These are phyloP conservation scores for Sycobia sp. DNA, from an alignment of 1,140 invertebrate species.

Conservation along the genomic window DNA sequence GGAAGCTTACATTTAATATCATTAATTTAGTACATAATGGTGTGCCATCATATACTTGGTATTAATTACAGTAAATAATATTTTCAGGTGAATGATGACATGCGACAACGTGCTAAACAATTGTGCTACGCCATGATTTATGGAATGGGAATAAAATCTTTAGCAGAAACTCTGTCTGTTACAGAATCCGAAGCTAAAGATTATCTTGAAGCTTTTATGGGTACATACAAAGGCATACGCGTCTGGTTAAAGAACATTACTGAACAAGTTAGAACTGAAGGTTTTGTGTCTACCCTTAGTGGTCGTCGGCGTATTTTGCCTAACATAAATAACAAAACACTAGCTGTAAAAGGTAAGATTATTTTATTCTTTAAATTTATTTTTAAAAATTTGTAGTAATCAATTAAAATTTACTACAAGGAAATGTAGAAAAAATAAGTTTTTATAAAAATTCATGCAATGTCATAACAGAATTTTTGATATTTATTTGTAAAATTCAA, in stretches of 20 bases:
- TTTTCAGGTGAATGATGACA: slow-evolving; percentile 70
- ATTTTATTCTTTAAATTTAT: not conserved
- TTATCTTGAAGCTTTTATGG: slow-evolving; percentile 84
- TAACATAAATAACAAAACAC: slow-evolving; percentile 71
- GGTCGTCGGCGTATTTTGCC: slow-evolving; percentile 81
- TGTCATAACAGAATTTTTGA: not conserved
- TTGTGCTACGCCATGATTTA: slow-evolving; percentile 97
- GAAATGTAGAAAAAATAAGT: not conserved
- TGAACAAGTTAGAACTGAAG: slow-evolving; percentile 71
- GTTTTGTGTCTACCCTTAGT: slow-evolving; percentile 84
- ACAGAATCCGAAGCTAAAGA: slow-evolving; percentile 78
- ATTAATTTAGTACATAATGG: too few relatives aligned
- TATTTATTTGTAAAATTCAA: too few relatives aligned
- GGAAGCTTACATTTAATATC: too few relatives aligned
- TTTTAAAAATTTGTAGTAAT: not conserved
- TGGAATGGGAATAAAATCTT: slow-evolving; percentile 88
- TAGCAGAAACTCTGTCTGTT: slow-evolving; percentile 84
- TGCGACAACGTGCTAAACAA: slow-evolving; percentile 88
- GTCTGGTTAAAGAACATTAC: slow-evolving; percentile 72
- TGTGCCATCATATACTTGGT: not conserved
- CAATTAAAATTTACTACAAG: not conserved
- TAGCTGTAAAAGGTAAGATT: slow-evolving; percentile 66
- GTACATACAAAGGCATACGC: slow-evolving; percentile 76
- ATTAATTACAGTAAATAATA: slow-evolving; percentile 16
- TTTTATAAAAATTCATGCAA: not conserved